Evolutionary conservation across 2,797 vertebrate species (phyloP).

Genomic region (Eulemur mongoz): DNA sequence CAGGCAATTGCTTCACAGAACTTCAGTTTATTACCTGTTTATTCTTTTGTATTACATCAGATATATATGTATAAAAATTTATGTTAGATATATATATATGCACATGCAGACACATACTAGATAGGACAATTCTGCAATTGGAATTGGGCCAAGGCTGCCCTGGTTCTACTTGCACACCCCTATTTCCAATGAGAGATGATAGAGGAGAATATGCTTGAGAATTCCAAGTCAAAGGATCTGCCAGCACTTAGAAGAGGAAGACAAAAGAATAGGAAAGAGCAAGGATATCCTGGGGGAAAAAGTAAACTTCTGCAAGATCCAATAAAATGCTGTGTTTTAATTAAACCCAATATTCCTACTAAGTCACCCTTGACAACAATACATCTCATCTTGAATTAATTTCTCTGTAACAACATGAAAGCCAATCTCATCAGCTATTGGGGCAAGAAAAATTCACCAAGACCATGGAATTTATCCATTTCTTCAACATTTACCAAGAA

Average conservation of each 20-base stretch:
- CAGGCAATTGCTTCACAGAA: not conserved
- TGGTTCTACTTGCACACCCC: not conserved
- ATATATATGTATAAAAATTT: not conserved
- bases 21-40: not conserved
- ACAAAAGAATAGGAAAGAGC: not conserved
- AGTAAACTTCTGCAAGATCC: not conserved
- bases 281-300: not conserved
- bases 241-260: not conserved
- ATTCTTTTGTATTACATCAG: not conserved
- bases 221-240: not conserved
- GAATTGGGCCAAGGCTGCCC: not conserved
- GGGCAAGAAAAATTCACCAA: not conserved
- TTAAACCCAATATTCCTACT: constrained; percentile 33
- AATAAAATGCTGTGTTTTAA: not conserved
- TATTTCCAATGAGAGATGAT: not conserved
- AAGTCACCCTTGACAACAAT: not conserved
- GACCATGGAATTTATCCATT: not conserved
- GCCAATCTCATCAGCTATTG: not conserved
- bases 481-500: not conserved
- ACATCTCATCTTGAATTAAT: not conserved
- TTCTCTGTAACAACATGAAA: constrained; percentile 1
- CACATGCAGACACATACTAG: not conserved
- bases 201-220: not conserved
- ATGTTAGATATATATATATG: not conserved
- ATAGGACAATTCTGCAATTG: not conserved